Base-by-base conservation (phyloP, 2,113 vertebrate genomes). In the Neogobius melanostomus region DNA sequence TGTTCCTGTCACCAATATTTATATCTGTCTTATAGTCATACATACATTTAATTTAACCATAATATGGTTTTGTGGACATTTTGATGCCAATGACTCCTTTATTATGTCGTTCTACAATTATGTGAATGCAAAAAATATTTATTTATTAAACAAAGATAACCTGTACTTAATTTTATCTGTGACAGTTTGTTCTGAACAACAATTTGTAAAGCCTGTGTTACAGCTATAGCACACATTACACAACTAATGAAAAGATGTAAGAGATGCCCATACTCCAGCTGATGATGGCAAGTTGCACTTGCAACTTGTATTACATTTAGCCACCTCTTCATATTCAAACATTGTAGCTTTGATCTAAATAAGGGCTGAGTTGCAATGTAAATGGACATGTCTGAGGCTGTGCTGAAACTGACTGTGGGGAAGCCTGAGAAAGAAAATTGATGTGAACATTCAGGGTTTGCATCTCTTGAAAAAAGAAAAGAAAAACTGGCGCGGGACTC, bases 1-100 rank as follows among this genome's bases (percentile, higher is more conserved):
- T 64, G 56, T 70, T 65, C 63, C 17, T 74, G 8, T 53, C 52
- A 53, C 52, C 8, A 53, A 16, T 17, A 5, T 17, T 53, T 17
- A 4, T 5, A 53, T 53, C 7, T 53, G 16, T 21, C 21, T 21
- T 21, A 21, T 44, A 47, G 21, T 48, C 17, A 28, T 11, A 36
- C 11, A 11, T 5, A 28, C 2, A 1, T 21, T 21, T 21, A 21
- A 21, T 21, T 21, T 21, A 21, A 21, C 21, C 2, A 21, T 21
- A 21, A 21, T 21, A 28, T 51, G 49, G 11, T 14, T 51, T 51
- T 51, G 49, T 51, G 49, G 28, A 36, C 0, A 36, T 36, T 36
- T 36, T 36, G 4, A 36, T 0, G 28, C 28, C 28, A 36, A 36
- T 36, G 4, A 9, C 7, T 61, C 9, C 12, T 61, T 61, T 61